These are phyloP conservation scores for Brotula barbata DNA, from an alignment of 2,797 vertebrate genomes.

Conservation along the genomic window DNA sequence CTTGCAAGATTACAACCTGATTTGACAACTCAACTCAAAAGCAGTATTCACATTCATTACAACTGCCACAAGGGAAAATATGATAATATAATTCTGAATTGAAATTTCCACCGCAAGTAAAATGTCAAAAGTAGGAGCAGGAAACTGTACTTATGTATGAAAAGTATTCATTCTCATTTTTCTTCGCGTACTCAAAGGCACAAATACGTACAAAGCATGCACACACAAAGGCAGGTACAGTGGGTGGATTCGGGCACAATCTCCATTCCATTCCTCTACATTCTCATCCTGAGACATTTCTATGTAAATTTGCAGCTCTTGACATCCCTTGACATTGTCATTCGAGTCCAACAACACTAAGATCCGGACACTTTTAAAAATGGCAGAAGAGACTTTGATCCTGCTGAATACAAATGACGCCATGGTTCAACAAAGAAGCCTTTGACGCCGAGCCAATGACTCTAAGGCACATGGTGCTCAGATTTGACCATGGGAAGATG, in stretches of 20 bases:
- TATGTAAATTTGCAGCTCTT: slow-evolving; percentile 61
- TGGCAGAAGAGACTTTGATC: slow-evolving; percentile 56
- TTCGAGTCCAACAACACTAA: slow-evolving; percentile 38
- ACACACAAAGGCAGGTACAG: background rate
- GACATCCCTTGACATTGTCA: slow-evolving; percentile 56
- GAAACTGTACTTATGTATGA: too few relatives aligned
- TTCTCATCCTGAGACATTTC: slow-evolving; percentile 56
- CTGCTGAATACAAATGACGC: slow-evolving; percentile 69
- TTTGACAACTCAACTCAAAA: slow-evolving; percentile 28
- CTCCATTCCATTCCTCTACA: slow-evolving; percentile 27
- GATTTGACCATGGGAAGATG: too few relatives aligned
- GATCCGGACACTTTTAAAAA: slow-evolving; percentile 51
- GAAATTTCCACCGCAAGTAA: too few relatives aligned
- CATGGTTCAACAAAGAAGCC: slow-evolving; percentile 53
- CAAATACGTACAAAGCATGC: too few relatives aligned
- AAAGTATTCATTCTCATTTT: too few relatives aligned
- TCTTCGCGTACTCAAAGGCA: too few relatives aligned
- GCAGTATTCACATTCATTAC: slow-evolving; percentile 13
- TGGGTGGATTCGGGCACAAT: background rate
- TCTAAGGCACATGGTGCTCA: slow-evolving; percentile 43
- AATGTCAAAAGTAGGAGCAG: too few relatives aligned
- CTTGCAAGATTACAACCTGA: background rate
- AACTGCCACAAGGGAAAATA: too few relatives aligned
- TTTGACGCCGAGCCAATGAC: slow-evolving; percentile 33
- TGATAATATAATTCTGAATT: too few relatives aligned